A percentile compares a stretch with the other conserved stretches of the same genome.
These are phyloP conservation scores for Pseudoatta argentina DNA, from an alignment of 1,140 invertebrate genomes.

Conservation along the genomic window DNA sequence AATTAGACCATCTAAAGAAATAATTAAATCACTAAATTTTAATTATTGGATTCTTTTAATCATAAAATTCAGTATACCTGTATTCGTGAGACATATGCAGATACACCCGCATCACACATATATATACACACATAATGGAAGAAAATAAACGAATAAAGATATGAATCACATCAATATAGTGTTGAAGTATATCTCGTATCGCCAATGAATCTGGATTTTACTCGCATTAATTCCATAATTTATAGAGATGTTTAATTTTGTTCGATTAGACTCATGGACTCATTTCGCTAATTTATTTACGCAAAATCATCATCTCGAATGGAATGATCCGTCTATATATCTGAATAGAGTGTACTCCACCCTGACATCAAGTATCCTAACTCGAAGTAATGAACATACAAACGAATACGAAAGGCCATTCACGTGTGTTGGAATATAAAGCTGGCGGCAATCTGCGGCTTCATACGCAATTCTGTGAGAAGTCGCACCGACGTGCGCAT, in stretches of 20 bases:
- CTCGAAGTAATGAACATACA: slow-evolving; percentile 47
- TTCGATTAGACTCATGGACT: slow-evolving; percentile 5
- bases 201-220: background rate
- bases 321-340: background rate
- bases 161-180: background rate
- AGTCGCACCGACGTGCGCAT: slow-evolving; percentile 37
- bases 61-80: background rate
- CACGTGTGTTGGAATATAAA: slow-evolving; percentile 39
- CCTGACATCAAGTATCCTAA: background rate
- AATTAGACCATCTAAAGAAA: background rate
- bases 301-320: background rate
- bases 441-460: slow-evolving; percentile 26
- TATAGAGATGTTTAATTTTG: slow-evolving; percentile 1
- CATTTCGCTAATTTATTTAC: slow-evolving; percentile 5
- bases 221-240: slow-evolving; percentile 8
- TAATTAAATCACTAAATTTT: background rate
- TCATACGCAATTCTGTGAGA: slow-evolving; percentile 40
- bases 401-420: slow-evolving; percentile 39
- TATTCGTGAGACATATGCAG: background rate
- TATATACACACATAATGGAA: background rate
- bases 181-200: background rate
- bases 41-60: background rate
- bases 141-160: slow-evolving; percentile 7
- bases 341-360: background rate
- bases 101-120: background rate